These are phyloP conservation scores for Endotricha flammealis DNA, from an alignment of 2,888 invertebrate species.

Conservation along the genomic window DNA sequence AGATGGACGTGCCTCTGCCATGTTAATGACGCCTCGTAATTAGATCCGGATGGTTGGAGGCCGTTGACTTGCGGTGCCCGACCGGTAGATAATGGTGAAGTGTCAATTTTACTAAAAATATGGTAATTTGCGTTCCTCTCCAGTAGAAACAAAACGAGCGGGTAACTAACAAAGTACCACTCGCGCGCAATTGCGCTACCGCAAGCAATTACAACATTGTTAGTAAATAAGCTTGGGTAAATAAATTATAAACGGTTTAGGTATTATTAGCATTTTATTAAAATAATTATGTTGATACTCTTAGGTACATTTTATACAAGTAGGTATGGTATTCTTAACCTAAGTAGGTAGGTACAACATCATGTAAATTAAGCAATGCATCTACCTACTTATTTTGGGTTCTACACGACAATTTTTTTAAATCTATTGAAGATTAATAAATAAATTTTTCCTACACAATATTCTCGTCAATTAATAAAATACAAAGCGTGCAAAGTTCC, in stretches of 20 bases:
- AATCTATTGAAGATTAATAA: too few species aligned
- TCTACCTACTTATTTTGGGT: too few species aligned
- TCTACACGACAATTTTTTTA: too few species aligned
- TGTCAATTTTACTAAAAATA: conserved; percentile 74
- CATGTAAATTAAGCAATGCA: too few species aligned
- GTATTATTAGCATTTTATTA: too few species aligned
- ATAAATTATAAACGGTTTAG: neutral
- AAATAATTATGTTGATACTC: too few species aligned
- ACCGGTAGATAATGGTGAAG: conserved; percentile 64
- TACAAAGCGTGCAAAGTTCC: too few species aligned
- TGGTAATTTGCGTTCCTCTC: conserved; percentile 57
- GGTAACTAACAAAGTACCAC: neutral
- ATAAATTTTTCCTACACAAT: too few species aligned
- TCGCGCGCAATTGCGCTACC: conserved; percentile 9
- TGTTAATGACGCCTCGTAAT: conserved; percentile 76
- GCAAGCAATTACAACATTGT: conserved; percentile 1
- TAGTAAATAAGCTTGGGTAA: neutral
- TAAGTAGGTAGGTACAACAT: too few species aligned
- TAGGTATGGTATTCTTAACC: too few species aligned
- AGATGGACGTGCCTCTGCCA: conserved; percentile 74
- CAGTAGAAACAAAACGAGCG: conserved; percentile 8
- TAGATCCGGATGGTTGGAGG: conserved; percentile 77
- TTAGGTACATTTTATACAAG: too few species aligned
- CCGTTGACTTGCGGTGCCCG: conserved; percentile 69
- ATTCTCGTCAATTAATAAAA: too few species aligned